These are phyloP conservation scores for Apogon talboti DNA, from an alignment of 2,797 vertebrate species.

Conservation along the genomic window DNA sequence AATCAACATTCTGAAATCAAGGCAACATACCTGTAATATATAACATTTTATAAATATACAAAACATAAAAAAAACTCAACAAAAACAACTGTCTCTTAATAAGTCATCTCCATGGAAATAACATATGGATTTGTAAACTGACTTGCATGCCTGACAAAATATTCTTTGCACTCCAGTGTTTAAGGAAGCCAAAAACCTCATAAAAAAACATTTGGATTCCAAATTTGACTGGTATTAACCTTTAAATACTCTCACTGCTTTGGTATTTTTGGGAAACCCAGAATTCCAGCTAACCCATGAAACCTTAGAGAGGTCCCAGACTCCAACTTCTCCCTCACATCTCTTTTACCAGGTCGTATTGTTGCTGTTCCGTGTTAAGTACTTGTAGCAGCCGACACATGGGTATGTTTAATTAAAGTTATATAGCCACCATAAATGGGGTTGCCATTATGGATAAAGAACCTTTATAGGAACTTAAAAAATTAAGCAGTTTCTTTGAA, in stretches of 20 bases:
- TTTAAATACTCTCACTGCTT: conserved; percentile 33
- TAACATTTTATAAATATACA: too few species aligned
- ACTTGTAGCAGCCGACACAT: conserved; percentile 77
- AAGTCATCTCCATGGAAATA: not conserved
- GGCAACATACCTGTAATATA: too few species aligned
- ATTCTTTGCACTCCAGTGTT: not conserved
- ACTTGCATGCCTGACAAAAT: not conserved
- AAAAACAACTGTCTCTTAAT: not conserved
- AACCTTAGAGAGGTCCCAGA: conserved; percentile 42
- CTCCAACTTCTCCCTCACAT: conserved; percentile 30
- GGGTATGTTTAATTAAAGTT: conserved; percentile 85
- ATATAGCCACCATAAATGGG: conserved; percentile 83
- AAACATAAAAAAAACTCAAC: not conserved
- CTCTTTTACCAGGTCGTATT: conserved; percentile 64
- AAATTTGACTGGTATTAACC: conserved; percentile 50
- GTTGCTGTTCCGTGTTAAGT: conserved; percentile 72
- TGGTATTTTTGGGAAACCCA: conserved; percentile 36
- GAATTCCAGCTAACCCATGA: conserved; percentile 50
- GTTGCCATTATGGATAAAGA: conserved; percentile 78
- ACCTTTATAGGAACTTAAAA: conserved; percentile 82
- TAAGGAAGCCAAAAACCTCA: conserved; percentile 22
- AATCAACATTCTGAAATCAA: too few species aligned
- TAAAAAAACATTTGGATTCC: conserved; percentile 34
- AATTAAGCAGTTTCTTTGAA: conserved; percentile 84
- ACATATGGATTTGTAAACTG: conserved; percentile 24